A percentile compares a stretch with the other conserved stretches of the same genome.
These are phyloP conservation scores for Rambutsinella grinnellia DNA, from an alignment of 2,888 invertebrate genomes.

Conservation along the genomic window DNA sequence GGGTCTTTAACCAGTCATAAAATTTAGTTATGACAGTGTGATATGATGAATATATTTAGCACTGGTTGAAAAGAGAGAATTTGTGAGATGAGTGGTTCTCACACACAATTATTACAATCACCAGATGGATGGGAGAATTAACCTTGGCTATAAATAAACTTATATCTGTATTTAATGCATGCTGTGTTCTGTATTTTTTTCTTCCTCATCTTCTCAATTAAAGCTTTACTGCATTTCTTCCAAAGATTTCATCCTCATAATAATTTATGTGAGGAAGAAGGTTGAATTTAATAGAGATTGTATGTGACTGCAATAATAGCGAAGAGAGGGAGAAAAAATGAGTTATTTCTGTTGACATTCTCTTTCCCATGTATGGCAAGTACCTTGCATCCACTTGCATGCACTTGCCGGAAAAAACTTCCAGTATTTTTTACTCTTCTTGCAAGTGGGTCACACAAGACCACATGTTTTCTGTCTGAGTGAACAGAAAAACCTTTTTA, in stretches of 20 bases:
- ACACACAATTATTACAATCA: neutral
- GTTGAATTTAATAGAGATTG: neutral
- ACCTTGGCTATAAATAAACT: neutral
- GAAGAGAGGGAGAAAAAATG: conserved; percentile 3
- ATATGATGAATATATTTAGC: neutral
- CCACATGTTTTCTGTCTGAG: conserved; percentile 33
- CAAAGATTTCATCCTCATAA: neutral
- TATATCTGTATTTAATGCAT: neutral
- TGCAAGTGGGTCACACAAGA: conserved; percentile 45
- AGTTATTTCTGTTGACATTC: conserved; percentile 6
- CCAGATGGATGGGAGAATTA: neutral
- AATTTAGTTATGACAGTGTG: neutral
- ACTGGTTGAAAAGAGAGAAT: neutral
- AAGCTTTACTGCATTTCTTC: neutral
- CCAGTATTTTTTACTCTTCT: conserved; percentile 31
- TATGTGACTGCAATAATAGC: neutral
- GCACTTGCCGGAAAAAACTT: neutral
- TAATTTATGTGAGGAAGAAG: neutral
- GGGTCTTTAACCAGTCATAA: neutral
- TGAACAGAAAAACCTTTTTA: neutral
- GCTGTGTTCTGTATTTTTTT: neutral
- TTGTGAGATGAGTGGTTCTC: neutral
- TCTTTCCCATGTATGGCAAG: neutral
- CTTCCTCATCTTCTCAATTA: neutral
- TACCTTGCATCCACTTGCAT: neutral